phyloP scores from a whole-genome alignment of 2,797 vertebrate genomes.

The Cottoperca gobio region DNA sequence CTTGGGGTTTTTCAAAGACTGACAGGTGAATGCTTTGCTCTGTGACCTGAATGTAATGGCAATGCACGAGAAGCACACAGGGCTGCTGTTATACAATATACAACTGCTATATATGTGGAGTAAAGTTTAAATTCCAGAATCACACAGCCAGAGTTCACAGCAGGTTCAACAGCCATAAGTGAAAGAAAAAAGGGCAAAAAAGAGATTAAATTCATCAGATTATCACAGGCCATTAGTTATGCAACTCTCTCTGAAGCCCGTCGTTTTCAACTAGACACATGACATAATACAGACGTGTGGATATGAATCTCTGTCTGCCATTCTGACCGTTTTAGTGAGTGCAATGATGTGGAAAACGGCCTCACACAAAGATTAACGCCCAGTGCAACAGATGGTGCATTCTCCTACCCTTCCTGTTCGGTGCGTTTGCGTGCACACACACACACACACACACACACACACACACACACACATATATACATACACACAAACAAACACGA shows the following conservation, averaged over 20 bases:
- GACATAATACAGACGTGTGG: conserved; percentile 49
- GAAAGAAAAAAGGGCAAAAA: not conserved
- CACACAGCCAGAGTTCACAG: not conserved
- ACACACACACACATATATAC: not conserved
- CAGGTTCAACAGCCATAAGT: not conserved
- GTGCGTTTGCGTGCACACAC: not conserved
- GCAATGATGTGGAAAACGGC: conserved; percentile 74
- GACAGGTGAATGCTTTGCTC: not conserved
- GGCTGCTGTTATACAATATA: not conserved
- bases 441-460: not conserved
- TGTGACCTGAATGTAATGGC: not conserved
- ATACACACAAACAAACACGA: not conserved
- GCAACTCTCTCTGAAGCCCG: conserved; percentile 49
- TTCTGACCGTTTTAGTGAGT: conserved; percentile 37
- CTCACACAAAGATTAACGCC: conserved; percentile 81
- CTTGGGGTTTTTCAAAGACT: not conserved
- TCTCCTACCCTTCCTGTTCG: conserved; percentile 67
- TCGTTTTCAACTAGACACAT: conserved; percentile 40
- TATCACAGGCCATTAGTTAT: conserved; percentile 46
- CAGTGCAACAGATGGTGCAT: conserved; percentile 83
- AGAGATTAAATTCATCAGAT: conserved; percentile 34
- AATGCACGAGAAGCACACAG: not conserved
- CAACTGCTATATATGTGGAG: not conserved
- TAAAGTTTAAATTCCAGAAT: not conserved
- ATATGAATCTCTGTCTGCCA: conserved; percentile 46